Evolutionary conservation across 2,888 invertebrate species (phyloP), one percentile per base, ranked within the genome.

Genomic region (Tetrapedia diversipes): DNA sequence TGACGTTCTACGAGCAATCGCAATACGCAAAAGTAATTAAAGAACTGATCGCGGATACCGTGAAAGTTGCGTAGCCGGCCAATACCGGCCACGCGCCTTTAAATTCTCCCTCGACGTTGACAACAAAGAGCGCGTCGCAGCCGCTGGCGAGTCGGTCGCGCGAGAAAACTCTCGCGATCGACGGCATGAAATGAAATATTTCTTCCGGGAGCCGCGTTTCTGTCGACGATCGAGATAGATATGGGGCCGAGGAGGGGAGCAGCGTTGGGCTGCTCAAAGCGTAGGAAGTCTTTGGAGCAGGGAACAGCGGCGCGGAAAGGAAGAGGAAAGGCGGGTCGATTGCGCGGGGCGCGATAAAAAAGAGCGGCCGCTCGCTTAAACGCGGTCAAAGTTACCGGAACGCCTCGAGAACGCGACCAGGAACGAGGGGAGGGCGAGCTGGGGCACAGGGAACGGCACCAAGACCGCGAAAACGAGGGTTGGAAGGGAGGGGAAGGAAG

Each of bases 231-330:
- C n/a, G n/a, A 8, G 16, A 16, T 27, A 22, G 24, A 27, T 1
- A 32, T 10, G 1, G 29, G 7, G 24, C 8, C 4, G 8, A 2
- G 11, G 16, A 32, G 6, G n/a, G 43, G 16, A 29, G 61, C 47
- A 39, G 63, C 67, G 43, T 49, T 39, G n/a, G 41, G 24, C 43
- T 6, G 66, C 37, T 64, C 71, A 79, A 79, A 71, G 60, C 59
- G 45, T 10, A 34, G 67, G 41, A 51, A 57, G 67, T 68, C 78
- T 77, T 70, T 76, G 77, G 63, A n/a, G n/a, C 24, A 45, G 59
- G 78, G 66, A 77, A 77, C 61, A 60, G 63, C 19, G 41, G 27
- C 47, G 70, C 14, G 41, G n/a, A 34, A 49, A 24, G 19, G 66
- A 39, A 29, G 32, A 64, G 49, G 39, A 63, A 66, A 60, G 61